Base-by-base conservation (phyloP, 2,113 vertebrate genomes). In the Dryoscopus gambensis region DNA sequence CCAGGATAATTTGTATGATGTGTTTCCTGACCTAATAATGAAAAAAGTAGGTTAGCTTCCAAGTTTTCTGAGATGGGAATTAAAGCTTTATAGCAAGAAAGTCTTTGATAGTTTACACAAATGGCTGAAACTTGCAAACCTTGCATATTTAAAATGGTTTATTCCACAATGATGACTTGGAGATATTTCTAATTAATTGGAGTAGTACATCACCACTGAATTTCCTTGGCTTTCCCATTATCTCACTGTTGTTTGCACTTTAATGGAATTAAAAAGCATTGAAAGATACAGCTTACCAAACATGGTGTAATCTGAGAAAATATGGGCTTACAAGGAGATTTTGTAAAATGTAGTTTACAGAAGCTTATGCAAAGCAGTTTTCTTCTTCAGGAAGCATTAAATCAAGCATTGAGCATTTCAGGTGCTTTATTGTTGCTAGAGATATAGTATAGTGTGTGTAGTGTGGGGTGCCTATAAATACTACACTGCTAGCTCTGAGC, bases 181-280 rank as follows among this genome's bases (percentile, higher is more conserved):
- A 91, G 75, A 69, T 94, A 76, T 80, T 93, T 88, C 75, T 90
- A 77, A 94, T 73, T 84, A 91, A 85, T 71, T 90, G 37, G n/a
- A 40, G 75, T 74, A 64, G 60, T 82, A 75, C 71, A 85, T 90
- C 85, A 92, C 70, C 1, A 3, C 37, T 73, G 57, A 46, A 44
- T 93, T 91, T 91, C 53, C 67, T 79, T 65, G 70, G 37, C 37
- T 91, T 90, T 88, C 40, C 82, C 17, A 9, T 87, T 91, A 69
- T 89, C 47, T 75, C n/a, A 8, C 37, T 62, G 25, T 22, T 59
- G 77, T 73, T 89, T 67, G 59, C 31, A 64, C 44, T 87, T 79
- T 68, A 95, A 71, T 52, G 65, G 70, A 87, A 93, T 60, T 87
- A 63, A 84, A 93, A 87, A 71, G 10, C 68, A 44, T 27, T 0